Evolutionary conservation across 1,140 invertebrate genomes (phyloP).

Genomic region (Bacillus rossius): DNA sequence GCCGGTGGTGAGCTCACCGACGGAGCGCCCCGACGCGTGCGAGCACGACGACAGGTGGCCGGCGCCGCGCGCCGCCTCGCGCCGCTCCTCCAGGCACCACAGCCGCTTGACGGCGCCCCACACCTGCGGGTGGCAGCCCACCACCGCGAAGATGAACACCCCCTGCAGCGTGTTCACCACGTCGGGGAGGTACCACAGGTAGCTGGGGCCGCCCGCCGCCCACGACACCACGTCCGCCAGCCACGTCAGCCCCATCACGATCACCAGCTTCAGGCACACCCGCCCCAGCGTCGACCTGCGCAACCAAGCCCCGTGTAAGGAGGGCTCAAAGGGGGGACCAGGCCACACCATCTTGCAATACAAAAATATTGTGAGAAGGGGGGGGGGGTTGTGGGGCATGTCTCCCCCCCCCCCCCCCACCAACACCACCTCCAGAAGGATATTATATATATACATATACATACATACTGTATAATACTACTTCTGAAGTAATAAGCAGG

Average conservation of each 20-base stretch:
- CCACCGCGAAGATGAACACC: constrained; percentile 84
- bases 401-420: too few relatives aligned
- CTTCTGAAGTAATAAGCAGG: too few relatives aligned
- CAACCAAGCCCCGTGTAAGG: too few relatives aligned
- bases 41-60: constrained; percentile 56
- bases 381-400: too few relatives aligned
- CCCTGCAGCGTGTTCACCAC: constrained; percentile 79
- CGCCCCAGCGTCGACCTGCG: constrained; percentile 66
- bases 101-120: constrained; percentile 60
- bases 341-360: too few relatives aligned
- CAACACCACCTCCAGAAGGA: too few relatives aligned
- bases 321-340: too few relatives aligned
- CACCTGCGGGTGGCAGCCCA: constrained; percentile 80
- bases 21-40: constrained; percentile 63
- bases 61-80: constrained; percentile 50
- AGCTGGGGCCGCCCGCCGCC: constrained; percentile 65
- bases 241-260: constrained; percentile 84
- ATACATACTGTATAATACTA: too few relatives aligned
- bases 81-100: constrained; percentile 51
- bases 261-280: constrained; percentile 75
- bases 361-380: too few relatives aligned
- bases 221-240: constrained; percentile 72
- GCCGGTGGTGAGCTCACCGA: constrained; percentile 65
- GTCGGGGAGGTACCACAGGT: constrained; percentile 69
- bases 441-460: too few relatives aligned